These are phyloP conservation scores for Regulus satrapa DNA, from an alignment of 2,113 vertebrate species.

Conservation along the genomic window DNA sequence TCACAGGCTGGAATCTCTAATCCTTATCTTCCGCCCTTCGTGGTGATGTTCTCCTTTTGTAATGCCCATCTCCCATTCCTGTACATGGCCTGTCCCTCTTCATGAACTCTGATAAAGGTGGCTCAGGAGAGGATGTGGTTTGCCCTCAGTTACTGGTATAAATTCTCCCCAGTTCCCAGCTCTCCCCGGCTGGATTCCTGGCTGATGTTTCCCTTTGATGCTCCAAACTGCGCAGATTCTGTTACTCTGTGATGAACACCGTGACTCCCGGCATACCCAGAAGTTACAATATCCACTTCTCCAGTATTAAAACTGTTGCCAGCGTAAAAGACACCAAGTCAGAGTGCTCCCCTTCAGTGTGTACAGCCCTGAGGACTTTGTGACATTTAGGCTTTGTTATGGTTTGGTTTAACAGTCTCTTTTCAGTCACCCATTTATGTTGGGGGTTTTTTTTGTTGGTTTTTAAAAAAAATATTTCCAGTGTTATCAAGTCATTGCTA, in stretches of 20 bases:
- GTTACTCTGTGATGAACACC: neutral
- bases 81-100: neutral
- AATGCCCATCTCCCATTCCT: neutral
- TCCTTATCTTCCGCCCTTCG: neutral
- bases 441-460: neutral
- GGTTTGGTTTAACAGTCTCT: neutral
- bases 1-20: neutral
- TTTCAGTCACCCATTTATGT: neutral
- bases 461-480: no score
- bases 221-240: neutral
- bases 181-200: neutral
- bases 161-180: neutral
- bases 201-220: neutral
- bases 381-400: neutral
- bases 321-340: neutral
- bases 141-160: neutral
- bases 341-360: neutral
- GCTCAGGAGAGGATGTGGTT: fast-evolving
- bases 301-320: neutral
- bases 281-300: neutral
- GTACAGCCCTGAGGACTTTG: neutral
- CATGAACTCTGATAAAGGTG: neutral
- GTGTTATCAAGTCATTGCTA: neutral
- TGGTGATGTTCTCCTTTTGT: neutral
- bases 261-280: neutral